Percentiles rank a stretch among this genome's conserved stretches.
These are phyloP conservation scores for Rhegmatorhina hoffmannsi DNA, from an alignment of 2,113 vertebrate genomes.

Conservation along the genomic window DNA sequence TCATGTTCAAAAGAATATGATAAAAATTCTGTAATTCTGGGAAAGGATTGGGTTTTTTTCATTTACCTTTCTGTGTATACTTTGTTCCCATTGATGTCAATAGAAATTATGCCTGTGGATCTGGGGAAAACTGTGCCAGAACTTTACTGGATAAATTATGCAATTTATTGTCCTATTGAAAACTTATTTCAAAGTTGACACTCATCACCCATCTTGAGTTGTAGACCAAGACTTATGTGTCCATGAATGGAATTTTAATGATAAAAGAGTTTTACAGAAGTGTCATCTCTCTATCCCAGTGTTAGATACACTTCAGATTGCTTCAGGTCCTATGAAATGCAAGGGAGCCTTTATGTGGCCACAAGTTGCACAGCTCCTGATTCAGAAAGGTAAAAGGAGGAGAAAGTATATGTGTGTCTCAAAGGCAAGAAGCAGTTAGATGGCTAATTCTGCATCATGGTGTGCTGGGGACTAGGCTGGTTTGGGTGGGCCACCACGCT, in stretches of 20 bases:
- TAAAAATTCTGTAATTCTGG: background rate
- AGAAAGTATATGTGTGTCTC: background rate
- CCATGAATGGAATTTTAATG: background rate
- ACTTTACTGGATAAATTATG: background rate
- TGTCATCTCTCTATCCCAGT: background rate
- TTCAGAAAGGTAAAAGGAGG: background rate
- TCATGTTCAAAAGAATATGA: background rate
- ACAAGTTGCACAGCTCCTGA: background rate
- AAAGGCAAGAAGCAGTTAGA: background rate
- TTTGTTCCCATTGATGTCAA: background rate
- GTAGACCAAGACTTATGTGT: background rate
- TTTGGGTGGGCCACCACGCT: background rate
- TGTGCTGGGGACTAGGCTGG: background rate
- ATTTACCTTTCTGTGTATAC: background rate
- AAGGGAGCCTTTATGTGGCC: background rate
- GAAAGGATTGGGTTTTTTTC: background rate
- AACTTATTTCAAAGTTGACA: background rate
- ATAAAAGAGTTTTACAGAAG: background rate
- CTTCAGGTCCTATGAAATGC: accelerated
- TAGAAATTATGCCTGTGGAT: background rate
- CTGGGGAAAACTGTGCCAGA: background rate
- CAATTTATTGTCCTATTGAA: background rate
- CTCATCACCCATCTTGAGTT: background rate
- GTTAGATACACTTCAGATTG: background rate
- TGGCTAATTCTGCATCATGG: background rate